Evolutionary conservation across 2,113 vertebrate species (phyloP), one percentile per base, ranked within the genome.

Genomic region (Aegithalos caudatus): DNA sequence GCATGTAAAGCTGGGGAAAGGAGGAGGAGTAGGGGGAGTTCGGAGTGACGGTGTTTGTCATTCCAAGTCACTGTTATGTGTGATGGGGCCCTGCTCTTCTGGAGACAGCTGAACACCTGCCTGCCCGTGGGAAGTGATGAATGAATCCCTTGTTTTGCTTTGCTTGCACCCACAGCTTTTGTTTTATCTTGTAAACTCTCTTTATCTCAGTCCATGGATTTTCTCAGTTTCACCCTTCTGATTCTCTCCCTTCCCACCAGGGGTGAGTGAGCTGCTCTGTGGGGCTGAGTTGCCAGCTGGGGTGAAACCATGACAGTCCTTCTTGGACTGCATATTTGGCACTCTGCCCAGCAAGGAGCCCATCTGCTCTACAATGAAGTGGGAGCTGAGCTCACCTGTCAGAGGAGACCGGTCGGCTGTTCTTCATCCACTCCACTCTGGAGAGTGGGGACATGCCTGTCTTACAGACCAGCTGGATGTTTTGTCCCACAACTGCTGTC

Each of bases 391-490:
- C 97, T 93, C 64, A 99, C 99, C 99, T 99, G 96, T 89, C 91
- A 47, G 98, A 98, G 3, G 98, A 98, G 69, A 99, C 35, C 0
- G 97, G 95, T n/a, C 10, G 50, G 17, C 98, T 97, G 0, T 99
- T 98, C 94, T 98, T 98, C 88, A 98, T 98, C 99, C 99, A 99
- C 85, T 98, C 98, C 58, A 98, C 97, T 13, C 80, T 92, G 38
- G 98, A 88, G 7, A 97, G 97, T 11, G 92, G 97, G 37, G 98
- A 98, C 15, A 95, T 45, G 4, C 92, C 97, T 3, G 97, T 97
- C 45, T 97, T 98, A 96, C 99, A 99, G 77, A 98, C 97, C 91
- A 99, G 97, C 62, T 98, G 98, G 18, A 98, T 97, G 2, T 93
- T 97, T 97, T 99, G 99, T 37, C 99, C 99, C 48, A 93, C 84